These are phyloP conservation scores for Tapirus terrestris DNA, from an alignment of 2,113 vertebrate species.

Conservation along the genomic window DNA sequence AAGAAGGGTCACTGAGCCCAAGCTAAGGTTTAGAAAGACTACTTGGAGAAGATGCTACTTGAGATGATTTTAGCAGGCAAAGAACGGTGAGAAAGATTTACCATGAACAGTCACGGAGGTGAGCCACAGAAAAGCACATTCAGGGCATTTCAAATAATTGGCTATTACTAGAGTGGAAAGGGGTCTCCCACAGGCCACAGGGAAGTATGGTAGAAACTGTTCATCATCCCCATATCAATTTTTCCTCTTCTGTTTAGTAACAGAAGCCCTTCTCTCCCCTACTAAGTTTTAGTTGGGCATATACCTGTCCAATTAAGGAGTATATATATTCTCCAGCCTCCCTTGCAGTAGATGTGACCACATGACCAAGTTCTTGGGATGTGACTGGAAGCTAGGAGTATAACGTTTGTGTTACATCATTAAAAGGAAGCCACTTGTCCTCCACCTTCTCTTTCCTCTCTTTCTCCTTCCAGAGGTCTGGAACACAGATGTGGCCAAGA, in stretches of 20 bases:
- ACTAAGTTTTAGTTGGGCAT: not conserved
- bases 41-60: not conserved
- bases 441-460: not conserved
- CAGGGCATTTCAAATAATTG: not conserved
- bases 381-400: not conserved
- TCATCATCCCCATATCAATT: not conserved
- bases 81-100: not conserved
- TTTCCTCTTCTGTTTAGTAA: not conserved
- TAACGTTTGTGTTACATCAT: not conserved
- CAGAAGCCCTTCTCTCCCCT: not conserved
- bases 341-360: not conserved
- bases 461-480: slow-evolving; percentile 4
- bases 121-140: not conserved
- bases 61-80: not conserved
- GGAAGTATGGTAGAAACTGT: not conserved
- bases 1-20: not conserved
- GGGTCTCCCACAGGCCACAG: not conserved
- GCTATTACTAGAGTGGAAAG: not conserved
- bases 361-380: not conserved
- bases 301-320: not conserved
- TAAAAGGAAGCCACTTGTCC: not conserved
- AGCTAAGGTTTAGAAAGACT: not conserved
- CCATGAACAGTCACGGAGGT: not conserved
- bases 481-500: not conserved
- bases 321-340: not conserved